phyloP scores from a whole-genome alignment of 2,888 invertebrate genomes.

The Ischnus inquisitorius region DNA sequence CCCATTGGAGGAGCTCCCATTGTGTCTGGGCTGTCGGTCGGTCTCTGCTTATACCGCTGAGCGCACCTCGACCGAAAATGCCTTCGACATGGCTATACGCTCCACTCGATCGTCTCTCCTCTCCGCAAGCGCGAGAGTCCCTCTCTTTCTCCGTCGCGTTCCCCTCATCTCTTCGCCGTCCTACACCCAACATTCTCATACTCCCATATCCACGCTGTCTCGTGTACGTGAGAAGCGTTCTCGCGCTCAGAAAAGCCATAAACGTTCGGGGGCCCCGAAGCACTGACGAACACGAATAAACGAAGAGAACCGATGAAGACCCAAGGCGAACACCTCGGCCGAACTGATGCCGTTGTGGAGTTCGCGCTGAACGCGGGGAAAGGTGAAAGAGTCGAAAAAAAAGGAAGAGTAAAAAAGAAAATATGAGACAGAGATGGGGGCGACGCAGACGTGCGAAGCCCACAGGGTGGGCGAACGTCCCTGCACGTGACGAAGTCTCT shows the following conservation, averaged over 20 bases:
- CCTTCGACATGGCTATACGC: constrained; percentile 26
- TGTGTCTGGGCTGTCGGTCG: constrained; percentile 60
- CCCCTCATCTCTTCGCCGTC: constrained; percentile 26
- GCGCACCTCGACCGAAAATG: constrained; percentile 55
- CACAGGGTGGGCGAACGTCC: constrained; percentile 43
- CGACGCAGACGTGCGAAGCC: background rate
- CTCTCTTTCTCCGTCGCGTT: background rate
- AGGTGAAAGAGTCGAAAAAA: background rate
- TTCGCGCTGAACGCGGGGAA: constrained; percentile 25
- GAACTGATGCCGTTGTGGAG: constrained; percentile 42
- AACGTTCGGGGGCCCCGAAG: constrained; percentile 3
- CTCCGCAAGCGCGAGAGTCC: background rate
- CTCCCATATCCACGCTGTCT: background rate
- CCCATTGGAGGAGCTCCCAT: constrained; percentile 59
- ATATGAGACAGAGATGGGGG: background rate
- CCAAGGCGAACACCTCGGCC: constrained; percentile 59
- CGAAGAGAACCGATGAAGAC: constrained; percentile 48
- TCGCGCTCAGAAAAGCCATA: constrained; percentile 39
- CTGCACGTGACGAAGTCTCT: constrained; percentile 48
- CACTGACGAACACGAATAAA: constrained; percentile 17
- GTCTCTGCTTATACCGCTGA: constrained; percentile 48
- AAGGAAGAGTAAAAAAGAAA: background rate
- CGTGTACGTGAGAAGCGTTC: constrained; percentile 20
- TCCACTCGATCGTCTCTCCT: constrained; percentile 33
- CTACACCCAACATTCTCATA: constrained; percentile 10